Conservation (phyloP, 2,888 invertebrate genomes). For the Agonum fuliginosum region DNA sequence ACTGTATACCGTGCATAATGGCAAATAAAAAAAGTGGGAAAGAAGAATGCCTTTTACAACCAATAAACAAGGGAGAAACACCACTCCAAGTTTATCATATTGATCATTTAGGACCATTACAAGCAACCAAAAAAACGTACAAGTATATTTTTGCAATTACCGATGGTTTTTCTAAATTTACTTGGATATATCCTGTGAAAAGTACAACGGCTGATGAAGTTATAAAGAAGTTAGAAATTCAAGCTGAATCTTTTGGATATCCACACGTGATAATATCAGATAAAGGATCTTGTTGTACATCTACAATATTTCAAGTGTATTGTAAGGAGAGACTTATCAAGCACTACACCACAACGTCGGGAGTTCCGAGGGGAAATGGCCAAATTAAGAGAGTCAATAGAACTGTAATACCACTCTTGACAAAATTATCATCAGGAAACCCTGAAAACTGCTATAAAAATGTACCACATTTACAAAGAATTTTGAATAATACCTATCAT, state of each 20-base stretch:
- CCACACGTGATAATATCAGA: slow-evolving; percentile 63
- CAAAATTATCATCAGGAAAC: slow-evolving; percentile 51
- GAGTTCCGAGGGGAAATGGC: slow-evolving; percentile 5
- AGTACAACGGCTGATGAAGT: slow-evolving; percentile 65
- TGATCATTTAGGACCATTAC: slow-evolving; percentile 68
- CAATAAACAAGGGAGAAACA: slow-evolving; percentile 65
- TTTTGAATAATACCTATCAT: slow-evolving; percentile 59
- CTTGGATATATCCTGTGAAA: slow-evolving; percentile 67
- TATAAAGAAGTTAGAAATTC: slow-evolving; percentile 62
- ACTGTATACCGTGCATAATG: slow-evolving; percentile 65
- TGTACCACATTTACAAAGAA: slow-evolving; percentile 34
- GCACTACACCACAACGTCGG: slow-evolving; percentile 49
- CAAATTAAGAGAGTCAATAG: slow-evolving; percentile 60
- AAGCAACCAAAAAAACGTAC: slow-evolving; percentile 65
- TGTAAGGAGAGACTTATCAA: slow-evolving; percentile 51
- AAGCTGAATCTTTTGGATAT: slow-evolving; percentile 62
- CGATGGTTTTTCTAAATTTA: slow-evolving; percentile 67
- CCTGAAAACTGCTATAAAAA: slow-evolving; percentile 58
- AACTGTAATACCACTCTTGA: slow-evolving; percentile 60
- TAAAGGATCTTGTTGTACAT: slow-evolving; percentile 63
- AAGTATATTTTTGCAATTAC: slow-evolving; percentile 66
- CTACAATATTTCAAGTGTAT: slow-evolving; percentile 56
- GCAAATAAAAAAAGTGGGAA: slow-evolving; percentile 65
- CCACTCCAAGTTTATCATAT: slow-evolving; percentile 67
- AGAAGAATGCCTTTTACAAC: slow-evolving; percentile 65